Conservation (phyloP, 2,888 invertebrate genomes). For the Tholera decimalis region DNA sequence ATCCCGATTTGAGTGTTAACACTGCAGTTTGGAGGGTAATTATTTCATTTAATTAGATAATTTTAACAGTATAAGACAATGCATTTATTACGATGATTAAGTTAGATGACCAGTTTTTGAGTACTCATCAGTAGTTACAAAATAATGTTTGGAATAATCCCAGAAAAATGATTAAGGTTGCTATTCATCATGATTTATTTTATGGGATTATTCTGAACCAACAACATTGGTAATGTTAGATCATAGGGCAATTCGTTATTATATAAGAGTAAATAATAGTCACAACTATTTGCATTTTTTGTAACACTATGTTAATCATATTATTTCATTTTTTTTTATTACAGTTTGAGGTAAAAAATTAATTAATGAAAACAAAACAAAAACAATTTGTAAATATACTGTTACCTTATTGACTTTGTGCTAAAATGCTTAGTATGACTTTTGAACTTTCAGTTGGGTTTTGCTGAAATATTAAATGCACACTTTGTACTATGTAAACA, state of each 20-base stretch:
- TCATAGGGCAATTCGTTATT: conserved; percentile 51
- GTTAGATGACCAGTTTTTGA: conserved; percentile 73
- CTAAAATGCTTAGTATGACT: conserved; percentile 76
- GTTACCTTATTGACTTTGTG: conserved; percentile 71
- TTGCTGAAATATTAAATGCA: conserved; percentile 78
- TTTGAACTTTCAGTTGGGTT: conserved; percentile 91
- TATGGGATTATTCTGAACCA: conserved; percentile 87
- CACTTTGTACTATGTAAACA: conserved; percentile 50
- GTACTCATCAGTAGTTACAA: conserved; percentile 73
- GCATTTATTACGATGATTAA: conserved; percentile 79
- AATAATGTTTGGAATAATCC: conserved; percentile 86
- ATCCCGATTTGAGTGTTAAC: conserved; percentile 66
- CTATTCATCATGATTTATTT: conserved; percentile 67
- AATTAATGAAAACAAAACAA: conserved; percentile 47
- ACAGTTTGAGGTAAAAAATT: conserved; percentile 52
- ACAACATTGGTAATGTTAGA: conserved; percentile 62
- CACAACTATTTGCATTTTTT: conserved; percentile 61
- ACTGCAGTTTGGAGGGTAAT: conserved; percentile 69
- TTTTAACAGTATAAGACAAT: conserved; percentile 70
- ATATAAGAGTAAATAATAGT: conserved; percentile 58
- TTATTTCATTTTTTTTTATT: conserved; percentile 45
- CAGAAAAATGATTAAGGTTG: conserved; percentile 72
- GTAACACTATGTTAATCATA: conserved; percentile 57
- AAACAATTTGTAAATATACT: conserved; percentile 84
- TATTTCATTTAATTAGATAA: conserved; percentile 69